Evolutionary conservation across 2,113 vertebrate genomes (phyloP).

Genomic region (Otus sunia): DNA sequence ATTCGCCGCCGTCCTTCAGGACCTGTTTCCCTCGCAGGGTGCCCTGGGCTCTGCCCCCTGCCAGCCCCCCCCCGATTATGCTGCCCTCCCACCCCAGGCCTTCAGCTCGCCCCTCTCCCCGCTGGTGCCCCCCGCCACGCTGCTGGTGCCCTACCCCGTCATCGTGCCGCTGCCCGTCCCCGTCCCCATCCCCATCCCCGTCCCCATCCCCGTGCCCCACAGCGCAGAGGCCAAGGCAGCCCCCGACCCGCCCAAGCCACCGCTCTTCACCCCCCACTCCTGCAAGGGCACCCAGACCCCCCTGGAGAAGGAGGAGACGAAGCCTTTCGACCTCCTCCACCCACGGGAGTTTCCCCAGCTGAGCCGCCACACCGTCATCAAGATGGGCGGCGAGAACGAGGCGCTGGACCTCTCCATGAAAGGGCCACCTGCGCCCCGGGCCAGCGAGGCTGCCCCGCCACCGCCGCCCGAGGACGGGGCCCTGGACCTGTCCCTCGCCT

Average conservation of each 20-base stretch:
- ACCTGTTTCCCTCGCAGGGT: conserved; percentile 86
- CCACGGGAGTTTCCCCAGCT: conserved; percentile 73
- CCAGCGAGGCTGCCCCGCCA: conserved; percentile 62
- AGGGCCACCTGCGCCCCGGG: conserved; percentile 72
- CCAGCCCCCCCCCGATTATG: conserved; percentile 79
- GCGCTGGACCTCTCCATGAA: conserved; percentile 92
- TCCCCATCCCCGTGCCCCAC: conserved; percentile 85
- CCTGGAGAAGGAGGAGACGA: conserved; percentile 76
- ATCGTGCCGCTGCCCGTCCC: conserved; percentile 94
- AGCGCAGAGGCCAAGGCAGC: conserved; percentile 81
- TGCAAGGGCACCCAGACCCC: conserved; percentile 88
- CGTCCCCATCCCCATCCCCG: conserved; percentile 90
- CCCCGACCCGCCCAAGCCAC: conserved; percentile 75
- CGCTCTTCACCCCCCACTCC: conserved; percentile 66
- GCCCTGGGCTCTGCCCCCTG: conserved; percentile 78
- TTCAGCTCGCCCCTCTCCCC: conserved; percentile 88
- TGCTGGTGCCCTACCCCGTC: conserved; percentile 93
- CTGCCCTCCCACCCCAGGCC: conserved; percentile 78
- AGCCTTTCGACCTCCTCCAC: conserved; percentile 73
- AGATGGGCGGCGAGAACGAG: conserved; percentile 84
- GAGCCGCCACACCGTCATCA: conserved; percentile 79
- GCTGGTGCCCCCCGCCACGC: conserved; percentile 90
- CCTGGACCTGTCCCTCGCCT: conserved; percentile 87
- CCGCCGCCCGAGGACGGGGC: conserved; percentile 80
- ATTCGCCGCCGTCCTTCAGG: conserved; percentile 90